Base-by-base conservation (phyloP, 2,797 vertebrate species). In the Darevskia mixta region DNA sequence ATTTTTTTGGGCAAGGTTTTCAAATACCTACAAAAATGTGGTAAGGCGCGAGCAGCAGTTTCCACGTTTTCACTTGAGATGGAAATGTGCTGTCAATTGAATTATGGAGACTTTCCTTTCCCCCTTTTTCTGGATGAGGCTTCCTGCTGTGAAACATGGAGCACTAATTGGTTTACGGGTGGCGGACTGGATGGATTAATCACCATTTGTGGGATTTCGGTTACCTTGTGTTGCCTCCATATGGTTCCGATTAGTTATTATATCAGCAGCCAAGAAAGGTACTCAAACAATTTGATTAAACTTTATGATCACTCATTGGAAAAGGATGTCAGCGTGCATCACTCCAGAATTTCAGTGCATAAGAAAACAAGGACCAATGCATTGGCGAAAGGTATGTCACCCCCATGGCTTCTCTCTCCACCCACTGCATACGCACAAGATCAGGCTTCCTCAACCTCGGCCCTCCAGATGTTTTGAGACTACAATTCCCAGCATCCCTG, bases 111-210 rank as follows among this genome's bases (percentile, higher is more conserved):
- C 38, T 67, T 66, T 55, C 5, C 49, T 75, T 67, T 85, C 87
- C 76, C 20, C 80, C 86, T 86, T 85, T 32, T 80, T 86, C 71
- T 32, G 55, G 73, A 79, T 32, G n/a, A 87, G 41, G 73, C 77
- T 72, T 32, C 38, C 45, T 0, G 17, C 73, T 55, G 86, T 85
- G 77, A 91, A 85, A n/a, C 69, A 45, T 0, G 4, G 32, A 49
- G 58, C 32, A 67, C 61, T 93, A 69, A 66, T 66, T 86, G 82
- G 86, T 80, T 23, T 72, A 82, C 80, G 73, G 83, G 78, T 76
- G 75, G 49, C 11, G 32, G 73, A 84, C 5, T 83, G 86, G 41
- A 88, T 69, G 66, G 23, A 58, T 88, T 87, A 79, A 86, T 95
- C 86, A 82, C 8, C 1, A 13, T n/a, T 79, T 90, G 67, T 88